Conservation (phyloP, 53 echinoderm and acorn worm species). For the Luidia sarsii region DNA sequence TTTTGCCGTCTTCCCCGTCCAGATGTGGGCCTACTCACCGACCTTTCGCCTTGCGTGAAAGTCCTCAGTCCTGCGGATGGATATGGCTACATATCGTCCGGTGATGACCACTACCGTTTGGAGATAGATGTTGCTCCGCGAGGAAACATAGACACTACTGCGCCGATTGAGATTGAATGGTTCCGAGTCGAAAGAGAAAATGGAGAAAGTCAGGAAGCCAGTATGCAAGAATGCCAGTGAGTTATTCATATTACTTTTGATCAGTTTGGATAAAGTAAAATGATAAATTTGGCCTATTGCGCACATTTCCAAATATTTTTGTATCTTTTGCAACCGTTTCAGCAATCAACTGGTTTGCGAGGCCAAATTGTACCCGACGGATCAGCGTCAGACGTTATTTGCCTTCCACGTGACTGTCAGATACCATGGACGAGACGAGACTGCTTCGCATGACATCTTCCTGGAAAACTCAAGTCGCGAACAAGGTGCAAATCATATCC, state of each 20-base stretch:
- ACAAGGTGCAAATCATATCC: too few species aligned
- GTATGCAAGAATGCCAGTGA: slow-evolving; percentile 26
- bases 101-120: slow-evolving; percentile 30
- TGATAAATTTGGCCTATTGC: too few species aligned
- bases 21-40: too few species aligned
- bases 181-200: background rate
- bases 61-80: slow-evolving; percentile 26
- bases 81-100: slow-evolving; percentile 14
- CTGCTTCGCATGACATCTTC: slow-evolving; percentile 41
- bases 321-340: background rate
- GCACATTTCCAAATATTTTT: too few species aligned
- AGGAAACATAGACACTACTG: background rate
- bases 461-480: background rate
- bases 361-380: background rate
- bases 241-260: background rate
- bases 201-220: too few species aligned
- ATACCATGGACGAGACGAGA: slow-evolving; percentile 26
- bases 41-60: slow-evolving; percentile 44
- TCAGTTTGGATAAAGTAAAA: background rate
- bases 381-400: slow-evolving; percentile 16
- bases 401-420: slow-evolving; percentile 51
- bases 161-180: slow-evolving; percentile 21
- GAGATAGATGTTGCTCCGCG: slow-evolving; percentile 25
- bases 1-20: too few species aligned
- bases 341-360: slow-evolving; percentile 41